Conservation (phyloP, 1,140 invertebrate genomes). For the Temnothorax longispinosus region DNA sequence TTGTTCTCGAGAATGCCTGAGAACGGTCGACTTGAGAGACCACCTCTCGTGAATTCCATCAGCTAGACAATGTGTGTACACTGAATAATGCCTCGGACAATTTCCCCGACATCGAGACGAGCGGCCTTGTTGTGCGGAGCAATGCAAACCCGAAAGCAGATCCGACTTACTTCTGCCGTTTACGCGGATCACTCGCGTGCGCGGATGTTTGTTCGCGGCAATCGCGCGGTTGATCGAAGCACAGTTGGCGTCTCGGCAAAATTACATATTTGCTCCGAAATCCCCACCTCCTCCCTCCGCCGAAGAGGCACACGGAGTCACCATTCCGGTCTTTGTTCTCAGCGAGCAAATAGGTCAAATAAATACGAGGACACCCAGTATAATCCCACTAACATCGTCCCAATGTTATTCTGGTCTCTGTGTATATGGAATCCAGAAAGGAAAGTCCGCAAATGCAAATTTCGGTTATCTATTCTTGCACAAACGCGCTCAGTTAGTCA, state of each 20-base stretch:
- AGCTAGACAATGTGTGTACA: constrained; percentile 60
- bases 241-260: constrained; percentile 33
- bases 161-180: constrained; percentile 30
- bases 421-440: neutral
- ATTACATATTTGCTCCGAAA: constrained; percentile 54
- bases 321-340: neutral
- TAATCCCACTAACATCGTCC: constrained; percentile 5
- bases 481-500: neutral
- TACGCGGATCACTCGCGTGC: constrained; percentile 17
- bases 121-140: constrained; percentile 21
- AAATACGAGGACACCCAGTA: constrained; percentile 13
- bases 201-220: constrained; percentile 47
- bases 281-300: neutral
- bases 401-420: constrained; percentile 22
- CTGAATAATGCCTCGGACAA: constrained; percentile 70
- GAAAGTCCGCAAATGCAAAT: constrained; percentile 43
- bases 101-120: constrained; percentile 48
- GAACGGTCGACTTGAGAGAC: constrained; percentile 24
- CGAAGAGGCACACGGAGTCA: neutral
- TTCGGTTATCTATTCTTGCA: neutral
- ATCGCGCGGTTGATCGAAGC: constrained; percentile 53
- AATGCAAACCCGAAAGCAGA: constrained; percentile 51
- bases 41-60: constrained; percentile 67
- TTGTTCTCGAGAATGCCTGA: constrained; percentile 27
- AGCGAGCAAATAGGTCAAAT: neutral